These are phyloP conservation scores for Cotesia congregata DNA, from an alignment of 2,888 invertebrate genomes.

Conservation along the genomic window DNA sequence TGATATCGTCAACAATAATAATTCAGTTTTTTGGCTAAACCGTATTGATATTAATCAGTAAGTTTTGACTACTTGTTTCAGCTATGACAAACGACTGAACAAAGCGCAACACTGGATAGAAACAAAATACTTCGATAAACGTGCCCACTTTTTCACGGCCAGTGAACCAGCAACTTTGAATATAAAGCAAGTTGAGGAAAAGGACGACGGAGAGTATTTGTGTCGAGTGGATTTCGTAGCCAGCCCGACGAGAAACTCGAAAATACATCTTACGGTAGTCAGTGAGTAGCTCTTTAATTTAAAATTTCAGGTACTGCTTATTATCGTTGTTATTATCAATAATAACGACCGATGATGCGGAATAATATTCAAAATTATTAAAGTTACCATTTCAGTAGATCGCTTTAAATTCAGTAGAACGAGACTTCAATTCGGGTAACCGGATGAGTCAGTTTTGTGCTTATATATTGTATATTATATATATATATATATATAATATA, in stretches of 20 bases:
- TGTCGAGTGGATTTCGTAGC: constrained; percentile 86
- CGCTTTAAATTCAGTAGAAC: background rate
- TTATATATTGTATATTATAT: constrained; percentile 2
- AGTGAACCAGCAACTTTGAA: constrained; percentile 79
- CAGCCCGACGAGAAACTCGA: constrained; percentile 83
- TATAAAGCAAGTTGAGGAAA: constrained; percentile 76
- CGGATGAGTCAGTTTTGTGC: background rate
- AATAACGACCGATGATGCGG: background rate
- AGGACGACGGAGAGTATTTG: constrained; percentile 83
- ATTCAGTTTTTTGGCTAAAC: no score
- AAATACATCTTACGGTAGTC: constrained; percentile 81
- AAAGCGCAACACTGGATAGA: constrained; percentile 82
- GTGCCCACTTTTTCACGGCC: constrained; percentile 80
- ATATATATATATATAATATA: background rate
- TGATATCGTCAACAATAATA: no score
- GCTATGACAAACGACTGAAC: constrained; percentile 77
- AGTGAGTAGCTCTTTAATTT: constrained; percentile 72
- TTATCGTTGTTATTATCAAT: constrained; percentile 14
- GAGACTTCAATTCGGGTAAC: background rate
- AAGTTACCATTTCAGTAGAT: background rate
- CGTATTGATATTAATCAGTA: background rate
- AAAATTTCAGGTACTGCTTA: constrained; percentile 10
- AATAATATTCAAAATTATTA: background rate
- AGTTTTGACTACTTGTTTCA: constrained; percentile 68
- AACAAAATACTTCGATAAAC: constrained; percentile 75